Base-by-base conservation (phyloP, 2,888 invertebrate genomes). In the Drosophila suboccidentalis region DNA sequence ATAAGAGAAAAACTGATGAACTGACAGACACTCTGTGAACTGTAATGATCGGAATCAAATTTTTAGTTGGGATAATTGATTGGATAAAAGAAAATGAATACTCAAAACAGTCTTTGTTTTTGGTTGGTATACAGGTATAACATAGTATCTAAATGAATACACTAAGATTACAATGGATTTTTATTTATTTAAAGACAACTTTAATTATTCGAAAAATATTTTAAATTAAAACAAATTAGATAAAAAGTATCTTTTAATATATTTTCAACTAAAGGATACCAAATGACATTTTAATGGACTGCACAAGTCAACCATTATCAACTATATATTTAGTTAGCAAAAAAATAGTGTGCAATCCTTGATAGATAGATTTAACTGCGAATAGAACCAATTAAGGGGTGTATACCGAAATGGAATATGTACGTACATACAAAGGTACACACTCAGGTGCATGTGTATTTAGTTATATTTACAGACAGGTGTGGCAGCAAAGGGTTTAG, bases 401-500 rank as follows among this genome's bases (percentile, higher is more conserved):
- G 41, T 32, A 39, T 46, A 10, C 29, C 11, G 9, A 38, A 46
- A 38, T 34, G 36, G 34, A 51, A 19, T 17, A 41, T 26, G 29
- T 3, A 41, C 3, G 29, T 46, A 19, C 9, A 38, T 39, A 34
- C 9, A 47, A 41, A 39, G 29, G 5, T 17, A 15, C 2, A 38
- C n/a, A 34, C 17, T 19, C 3, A 43, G 36, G 8, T 41, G 38
- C 17, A 47, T 29, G 1, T n/a, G 13, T 26, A 32, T 53, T 15
- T 69, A 51, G 43, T 13, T 58, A 19, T 59, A 43, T 36, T 57
- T 57, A 36, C 15, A 50, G 47, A 44, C 57, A 73, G 69, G 73
- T 77, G 76, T 77, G 76, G 47, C 57, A 34, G 47, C 36, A 47
- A 61, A 51, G 41, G 47, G 41, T 29, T 61, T n/a, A 11, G 36